phyloP scores from a whole-genome alignment of 1,140 invertebrate genomes.

The Steinernema feltiae region DNA sequence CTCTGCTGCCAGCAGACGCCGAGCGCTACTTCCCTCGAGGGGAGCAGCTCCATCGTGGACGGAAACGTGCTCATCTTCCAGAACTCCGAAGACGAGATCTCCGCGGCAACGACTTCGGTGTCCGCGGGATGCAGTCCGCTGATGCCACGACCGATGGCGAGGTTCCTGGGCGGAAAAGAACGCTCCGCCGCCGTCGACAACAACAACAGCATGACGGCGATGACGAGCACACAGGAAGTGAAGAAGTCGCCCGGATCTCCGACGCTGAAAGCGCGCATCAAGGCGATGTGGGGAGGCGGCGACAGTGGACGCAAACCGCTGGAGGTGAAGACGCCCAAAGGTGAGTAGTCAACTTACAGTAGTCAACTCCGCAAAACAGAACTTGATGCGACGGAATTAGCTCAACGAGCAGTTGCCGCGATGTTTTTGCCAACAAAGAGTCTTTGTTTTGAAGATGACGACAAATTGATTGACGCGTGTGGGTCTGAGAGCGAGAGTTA shows the following conservation, averaged over 20 bases:
- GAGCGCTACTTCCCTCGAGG: not conserved
- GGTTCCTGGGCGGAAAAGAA: not conserved
- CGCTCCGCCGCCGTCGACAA: not conserved
- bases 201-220: conserved; percentile 6
- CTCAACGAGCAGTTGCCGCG: no score
- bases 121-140: not conserved
- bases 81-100: conserved; percentile 5
- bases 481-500: no score
- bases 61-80: conserved; percentile 11
- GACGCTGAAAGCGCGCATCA: not conserved
- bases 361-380: not conserved
- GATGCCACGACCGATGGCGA: not conserved
- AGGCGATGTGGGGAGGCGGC: not conserved
- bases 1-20: conserved; percentile 16
- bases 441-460: no score
- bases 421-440: no score
- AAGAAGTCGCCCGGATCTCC: not conserved
- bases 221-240: not conserved
- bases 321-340: conserved; percentile 6
- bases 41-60: not conserved
- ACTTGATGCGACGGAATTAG: no score
- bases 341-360: not conserved
- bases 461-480: no score
- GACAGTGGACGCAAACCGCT: not conserved
- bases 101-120: not conserved